Evolutionary conservation across 2,888 invertebrate species (phyloP).

Genomic region (Plebejus argus): DNA sequence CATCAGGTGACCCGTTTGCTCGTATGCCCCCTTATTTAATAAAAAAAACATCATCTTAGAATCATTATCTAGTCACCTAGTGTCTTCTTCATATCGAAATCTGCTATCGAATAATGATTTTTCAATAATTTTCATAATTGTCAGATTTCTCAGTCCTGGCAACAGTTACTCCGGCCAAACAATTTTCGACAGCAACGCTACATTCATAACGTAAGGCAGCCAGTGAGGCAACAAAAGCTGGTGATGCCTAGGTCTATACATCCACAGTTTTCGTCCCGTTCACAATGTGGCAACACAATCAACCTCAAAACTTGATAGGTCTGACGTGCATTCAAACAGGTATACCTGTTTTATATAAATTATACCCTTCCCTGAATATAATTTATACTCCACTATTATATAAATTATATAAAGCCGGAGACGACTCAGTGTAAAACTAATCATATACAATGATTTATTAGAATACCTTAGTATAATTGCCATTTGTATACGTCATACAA

Average conservation of each 20-base stretch:
- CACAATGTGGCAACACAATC: neutral
- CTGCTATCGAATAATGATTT: too few species aligned
- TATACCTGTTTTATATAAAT: neutral
- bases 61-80: too few species aligned
- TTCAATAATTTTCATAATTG: too few species aligned
- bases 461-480: neutral
- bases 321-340: neutral
- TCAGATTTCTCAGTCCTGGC: neutral
- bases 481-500: neutral
- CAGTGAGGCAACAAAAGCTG: neutral
- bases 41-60: too few species aligned
- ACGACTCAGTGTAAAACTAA: neutral
- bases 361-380: neutral
- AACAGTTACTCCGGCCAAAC: too few species aligned
- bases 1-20: too few species aligned
- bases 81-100: too few species aligned
- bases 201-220: neutral
- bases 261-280: neutral
- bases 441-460: too few species aligned
- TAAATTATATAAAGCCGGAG: neutral
- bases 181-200: neutral
- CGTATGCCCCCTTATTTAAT: too few species aligned
- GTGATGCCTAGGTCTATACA: neutral
- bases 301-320: neutral
- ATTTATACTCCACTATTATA: neutral